These are phyloP conservation scores for Diphyllodes magnificus DNA, from an alignment of 2,113 vertebrate genomes.

Conservation along the genomic window DNA sequence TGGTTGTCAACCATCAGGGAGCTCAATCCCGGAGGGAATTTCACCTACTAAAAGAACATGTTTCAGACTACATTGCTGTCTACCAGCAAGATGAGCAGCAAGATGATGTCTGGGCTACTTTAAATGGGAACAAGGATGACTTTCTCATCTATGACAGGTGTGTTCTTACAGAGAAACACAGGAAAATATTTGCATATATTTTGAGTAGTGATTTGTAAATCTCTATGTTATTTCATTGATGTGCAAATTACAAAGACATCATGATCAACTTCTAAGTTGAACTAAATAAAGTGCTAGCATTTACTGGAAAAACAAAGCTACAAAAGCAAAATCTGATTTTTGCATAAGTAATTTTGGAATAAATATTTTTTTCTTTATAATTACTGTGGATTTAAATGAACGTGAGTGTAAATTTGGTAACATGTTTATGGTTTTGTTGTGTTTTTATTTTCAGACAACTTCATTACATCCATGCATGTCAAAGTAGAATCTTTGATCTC, in stretches of 20 bases:
- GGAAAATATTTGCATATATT: background rate
- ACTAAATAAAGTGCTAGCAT: background rate
- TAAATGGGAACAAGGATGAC: constrained; percentile 87
- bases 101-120: constrained; percentile 82
- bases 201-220: background rate
- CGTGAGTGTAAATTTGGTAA: background rate
- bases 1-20: constrained; percentile 87
- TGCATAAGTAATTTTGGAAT: background rate
- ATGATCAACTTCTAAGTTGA: background rate
- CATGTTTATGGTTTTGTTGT: background rate
- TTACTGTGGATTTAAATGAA: background rate
- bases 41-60: constrained; percentile 64
- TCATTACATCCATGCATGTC: background rate
- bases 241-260: background rate
- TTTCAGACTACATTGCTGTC: constrained; percentile 80
- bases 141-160: constrained; percentile 95
- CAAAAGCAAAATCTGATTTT: background rate
- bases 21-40: constrained; percentile 71
- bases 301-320: background rate
- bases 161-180: background rate
- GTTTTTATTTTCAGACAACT: background rate
- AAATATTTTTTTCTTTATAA: background rate
- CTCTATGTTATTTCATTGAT: background rate
- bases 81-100: constrained; percentile 81
- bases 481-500: background rate